Evolutionary conservation across 2,888 invertebrate genomes (phyloP), one percentile per base, ranked within the genome.

Genomic region (Lochmaea capreae): DNA sequence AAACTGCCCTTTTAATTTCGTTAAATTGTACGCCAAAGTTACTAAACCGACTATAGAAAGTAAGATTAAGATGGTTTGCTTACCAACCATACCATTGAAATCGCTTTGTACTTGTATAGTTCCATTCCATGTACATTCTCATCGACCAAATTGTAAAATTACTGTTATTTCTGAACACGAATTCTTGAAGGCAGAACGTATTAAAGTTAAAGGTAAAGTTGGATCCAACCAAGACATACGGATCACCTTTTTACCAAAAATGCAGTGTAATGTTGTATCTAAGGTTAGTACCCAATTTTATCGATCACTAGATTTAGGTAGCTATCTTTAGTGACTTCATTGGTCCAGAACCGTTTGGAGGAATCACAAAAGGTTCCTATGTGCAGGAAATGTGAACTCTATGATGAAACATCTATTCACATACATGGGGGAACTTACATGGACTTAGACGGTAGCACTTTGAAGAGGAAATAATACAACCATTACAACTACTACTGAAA

Each of bases 51-150:
- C 69, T 1, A 86, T 88, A n/a, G 78, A 78, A 0, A 71, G 81
- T 9, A 77, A 83, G 16, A 74, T 72, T 11, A 74, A 74, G 1
- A 81, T 85, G 68, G 77, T 87, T 33, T 85, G 82, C 66, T 83
- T 88, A 18, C 78, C 79, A 26, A 85, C 87, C 0, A 80, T 87
- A 12, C 85, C 85, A 0, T 33, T 74, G 1, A 67, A 71, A 54
- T 65, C 65, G 18, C 42, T 14, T 3, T 57, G 43, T 54, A 54
- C n/a, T 42, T 62, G 33, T 43, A 58, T 5, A 10, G 26, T 80
- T 1, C 42, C 52, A 10, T 9, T 81, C 14, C 59, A 68, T 3
- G 63, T 78, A 6, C 3, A 66, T 2, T 52, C 58, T 33, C 81
- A 81, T 63, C 52, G 58, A 61, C 63, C 61, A 14, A 26, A 75